Evolutionary conservation across 2,888 invertebrate genomes (phyloP).

Genomic region (Tenthredo amoena): DNA sequence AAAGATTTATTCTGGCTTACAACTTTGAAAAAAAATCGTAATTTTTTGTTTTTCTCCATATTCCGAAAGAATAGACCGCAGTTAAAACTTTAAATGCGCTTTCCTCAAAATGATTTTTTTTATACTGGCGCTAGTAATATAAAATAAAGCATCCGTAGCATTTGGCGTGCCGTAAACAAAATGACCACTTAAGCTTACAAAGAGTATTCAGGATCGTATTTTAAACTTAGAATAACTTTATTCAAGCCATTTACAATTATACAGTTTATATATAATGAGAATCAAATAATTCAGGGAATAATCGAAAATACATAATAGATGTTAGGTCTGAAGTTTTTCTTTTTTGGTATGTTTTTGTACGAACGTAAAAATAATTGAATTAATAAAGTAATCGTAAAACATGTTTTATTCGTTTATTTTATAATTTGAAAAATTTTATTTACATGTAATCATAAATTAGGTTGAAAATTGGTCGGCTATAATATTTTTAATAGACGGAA

Average conservation of each 20-base stretch:
- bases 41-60: too few species aligned
- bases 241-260: constrained; percentile 9
- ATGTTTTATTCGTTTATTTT: neutral
- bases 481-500: constrained; percentile 28
- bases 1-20: too few species aligned
- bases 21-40: too few species aligned
- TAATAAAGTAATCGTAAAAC: neutral
- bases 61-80: too few species aligned
- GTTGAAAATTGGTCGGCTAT: constrained; percentile 36
- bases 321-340: neutral
- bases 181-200: neutral
- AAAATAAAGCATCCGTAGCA: too few species aligned
- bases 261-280: neutral
- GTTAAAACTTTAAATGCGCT: too few species aligned
- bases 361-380: neutral
- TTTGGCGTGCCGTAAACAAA: too few species aligned
- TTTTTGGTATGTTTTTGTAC: neutral
- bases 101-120: too few species aligned
- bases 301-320: neutral
- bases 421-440: constrained; percentile 14
- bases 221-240: neutral
- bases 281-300: neutral
- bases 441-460: constrained; percentile 23
- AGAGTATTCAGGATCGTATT: neutral
- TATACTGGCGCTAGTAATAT: too few species aligned